phyloP scores from a whole-genome alignment of 1,140 invertebrate genomes.

The Maniola jurtina region DNA sequence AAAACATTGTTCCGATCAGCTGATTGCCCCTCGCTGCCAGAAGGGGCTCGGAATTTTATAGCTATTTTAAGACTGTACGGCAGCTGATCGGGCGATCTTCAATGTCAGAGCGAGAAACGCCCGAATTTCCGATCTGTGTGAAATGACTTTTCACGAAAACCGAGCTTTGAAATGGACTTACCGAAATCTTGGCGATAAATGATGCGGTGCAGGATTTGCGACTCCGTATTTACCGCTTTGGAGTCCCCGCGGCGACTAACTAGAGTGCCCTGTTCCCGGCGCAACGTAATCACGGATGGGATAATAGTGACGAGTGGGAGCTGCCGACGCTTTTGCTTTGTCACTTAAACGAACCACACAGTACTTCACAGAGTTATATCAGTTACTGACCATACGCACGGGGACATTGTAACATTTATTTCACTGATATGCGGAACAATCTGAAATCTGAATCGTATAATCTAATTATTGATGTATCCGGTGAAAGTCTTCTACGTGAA shows the following conservation, averaged over 20 bases:
- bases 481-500: slow-evolving; percentile 61
- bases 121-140: slow-evolving; percentile 37
- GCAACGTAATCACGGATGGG: slow-evolving; percentile 72
- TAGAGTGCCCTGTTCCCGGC: slow-evolving; percentile 65
- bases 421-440: slow-evolving; percentile 56
- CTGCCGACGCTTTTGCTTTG: slow-evolving; percentile 69
- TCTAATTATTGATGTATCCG: slow-evolving; percentile 73
- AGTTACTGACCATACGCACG: slow-evolving; percentile 64
- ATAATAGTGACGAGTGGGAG: slow-evolving; percentile 73
- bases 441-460: slow-evolving; percentile 60
- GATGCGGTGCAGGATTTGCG: slow-evolving; percentile 68
- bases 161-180: slow-evolving; percentile 49
- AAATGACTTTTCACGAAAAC: slow-evolving; percentile 13
- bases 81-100: slow-evolving; percentile 68
- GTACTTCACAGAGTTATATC: slow-evolving; percentile 66
- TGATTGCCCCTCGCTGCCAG: slow-evolving; percentile 69
- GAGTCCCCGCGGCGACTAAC: slow-evolving; percentile 73
- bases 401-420: slow-evolving; percentile 62
- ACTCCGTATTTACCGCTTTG: slow-evolving; percentile 77
- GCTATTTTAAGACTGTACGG: slow-evolving; percentile 74
- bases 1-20: slow-evolving; percentile 69
- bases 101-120: slow-evolving; percentile 67
- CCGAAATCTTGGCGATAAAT: slow-evolving; percentile 74
- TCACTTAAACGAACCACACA: slow-evolving; percentile 72
- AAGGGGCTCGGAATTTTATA: slow-evolving; percentile 71